Percentiles rank a stretch among this genome's conserved stretches.
phyloP scores from a whole-genome alignment of 2,113 vertebrate species.

The Pangasianodon gigas region DNA sequence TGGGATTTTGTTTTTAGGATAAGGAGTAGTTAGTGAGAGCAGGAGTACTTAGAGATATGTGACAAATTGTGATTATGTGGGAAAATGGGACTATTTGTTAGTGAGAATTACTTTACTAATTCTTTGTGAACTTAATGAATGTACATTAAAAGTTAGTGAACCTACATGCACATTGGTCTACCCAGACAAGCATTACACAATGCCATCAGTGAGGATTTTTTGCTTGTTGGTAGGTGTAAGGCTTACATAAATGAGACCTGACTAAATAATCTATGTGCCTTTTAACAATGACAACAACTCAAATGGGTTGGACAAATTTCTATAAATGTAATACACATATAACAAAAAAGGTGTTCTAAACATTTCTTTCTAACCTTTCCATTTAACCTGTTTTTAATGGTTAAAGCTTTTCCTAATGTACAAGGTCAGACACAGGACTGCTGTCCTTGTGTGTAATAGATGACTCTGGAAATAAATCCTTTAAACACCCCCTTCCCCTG shows the following conservation, averaged over 20 bases:
- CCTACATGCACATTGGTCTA: not conserved
- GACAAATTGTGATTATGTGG: not conserved
- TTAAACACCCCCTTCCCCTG: constrained; percentile 26
- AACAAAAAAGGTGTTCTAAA: not conserved
- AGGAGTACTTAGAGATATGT: not conserved
- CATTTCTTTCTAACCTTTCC: not conserved
- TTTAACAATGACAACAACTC: not conserved
- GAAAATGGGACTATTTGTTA: not conserved
- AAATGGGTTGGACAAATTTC: not conserved
- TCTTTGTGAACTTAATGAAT: not conserved
- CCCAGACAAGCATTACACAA: not conserved
- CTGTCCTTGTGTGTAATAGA: not conserved
- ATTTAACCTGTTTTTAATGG: constrained; percentile 2
- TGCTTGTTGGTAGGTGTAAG: not conserved
- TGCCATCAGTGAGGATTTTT: not conserved
- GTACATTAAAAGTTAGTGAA: not conserved
- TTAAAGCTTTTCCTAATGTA: constrained; percentile 1
- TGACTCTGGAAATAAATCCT: constrained; percentile 21
- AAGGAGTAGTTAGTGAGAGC: not conserved
- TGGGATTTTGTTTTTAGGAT: not conserved
- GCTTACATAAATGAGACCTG: not conserved
- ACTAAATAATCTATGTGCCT: not conserved
- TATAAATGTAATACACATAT: not conserved
- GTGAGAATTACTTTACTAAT: not conserved
- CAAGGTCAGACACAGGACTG: constrained; percentile 23